A percentile compares a stretch with the other conserved stretches of the same genome.
These are phyloP conservation scores for Elephantulus edwardii DNA, from an alignment of 2,113 vertebrate genomes.

Conservation along the genomic window DNA sequence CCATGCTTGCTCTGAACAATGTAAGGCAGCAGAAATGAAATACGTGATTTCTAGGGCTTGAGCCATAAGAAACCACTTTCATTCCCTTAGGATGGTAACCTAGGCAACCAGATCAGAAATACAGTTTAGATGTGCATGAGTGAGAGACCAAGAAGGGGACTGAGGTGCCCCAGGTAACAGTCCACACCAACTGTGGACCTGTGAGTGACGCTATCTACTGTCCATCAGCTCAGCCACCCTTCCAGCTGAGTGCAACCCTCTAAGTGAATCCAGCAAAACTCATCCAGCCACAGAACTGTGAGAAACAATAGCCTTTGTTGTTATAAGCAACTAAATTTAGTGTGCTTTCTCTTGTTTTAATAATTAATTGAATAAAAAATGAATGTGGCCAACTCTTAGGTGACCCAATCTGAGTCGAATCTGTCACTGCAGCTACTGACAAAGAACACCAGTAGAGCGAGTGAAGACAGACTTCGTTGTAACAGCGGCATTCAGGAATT, in stretches of 20 bases:
- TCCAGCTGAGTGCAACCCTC: neutral
- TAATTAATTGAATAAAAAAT: conserved; percentile 13
- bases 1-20: neutral
- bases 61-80: neutral
- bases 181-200: neutral
- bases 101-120: neutral
- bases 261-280: neutral
- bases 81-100: neutral
- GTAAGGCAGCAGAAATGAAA: neutral
- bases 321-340: neutral
- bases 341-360: neutral
- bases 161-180: neutral
- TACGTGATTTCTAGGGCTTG: neutral
- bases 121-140: neutral
- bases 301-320: neutral
- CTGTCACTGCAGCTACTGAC: neutral
- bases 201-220: neutral
- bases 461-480: neutral
- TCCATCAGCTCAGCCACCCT: neutral
- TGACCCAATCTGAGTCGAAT: neutral
- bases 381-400: too few species aligned
- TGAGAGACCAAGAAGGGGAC: neutral
- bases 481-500: neutral
- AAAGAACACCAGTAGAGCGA: too few species aligned
- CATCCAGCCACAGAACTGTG: neutral